These are phyloP conservation scores for Harpagifer antarcticus DNA, from an alignment of 2,797 vertebrate species.

Conservation along the genomic window DNA sequence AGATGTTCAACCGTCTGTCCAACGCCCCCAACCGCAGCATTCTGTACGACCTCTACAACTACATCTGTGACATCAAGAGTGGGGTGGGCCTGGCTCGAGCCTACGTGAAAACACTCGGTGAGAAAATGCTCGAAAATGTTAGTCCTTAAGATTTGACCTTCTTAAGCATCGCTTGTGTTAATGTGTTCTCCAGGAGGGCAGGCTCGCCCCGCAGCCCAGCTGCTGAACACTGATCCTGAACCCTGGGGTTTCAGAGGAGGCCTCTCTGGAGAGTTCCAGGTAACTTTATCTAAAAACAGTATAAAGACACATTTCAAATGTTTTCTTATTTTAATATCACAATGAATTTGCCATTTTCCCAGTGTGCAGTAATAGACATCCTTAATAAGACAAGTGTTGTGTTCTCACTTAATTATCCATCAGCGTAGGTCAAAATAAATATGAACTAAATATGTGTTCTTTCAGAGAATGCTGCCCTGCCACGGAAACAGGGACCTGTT, in stretches of 20 bases:
- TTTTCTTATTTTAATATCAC: neutral
- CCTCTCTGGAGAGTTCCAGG: conserved; percentile 99
- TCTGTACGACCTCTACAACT: conserved; percentile 98
- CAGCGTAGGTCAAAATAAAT: neutral
- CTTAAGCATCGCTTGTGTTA: conserved; percentile 68
- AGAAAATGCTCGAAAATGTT: neutral
- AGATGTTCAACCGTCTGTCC: conserved; percentile 98
- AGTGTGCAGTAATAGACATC: neutral
- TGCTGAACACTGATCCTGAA: conserved; percentile 95
- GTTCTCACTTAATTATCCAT: neutral
- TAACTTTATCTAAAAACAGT: conserved; percentile 62
- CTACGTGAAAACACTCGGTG: conserved; percentile 87
- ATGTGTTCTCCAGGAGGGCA: conserved; percentile 90
- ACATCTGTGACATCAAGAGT: conserved; percentile 99
- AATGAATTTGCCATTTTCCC: neutral
- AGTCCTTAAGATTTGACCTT: neutral
- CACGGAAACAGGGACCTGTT: conserved; percentile 97
- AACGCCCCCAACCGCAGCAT: conserved; percentile 96
- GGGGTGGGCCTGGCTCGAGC: conserved; percentile 95
- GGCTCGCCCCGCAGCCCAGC: conserved; percentile 90
- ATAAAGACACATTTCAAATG: neutral
- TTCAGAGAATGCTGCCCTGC: conserved; percentile 96
- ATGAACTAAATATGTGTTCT: conserved; percentile 24
- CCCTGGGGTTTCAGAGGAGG: conserved; percentile 99
- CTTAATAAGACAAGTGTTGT: neutral